phyloP scores from a whole-genome alignment of 2,888 invertebrate species.

The Erebia ligea region DNA sequence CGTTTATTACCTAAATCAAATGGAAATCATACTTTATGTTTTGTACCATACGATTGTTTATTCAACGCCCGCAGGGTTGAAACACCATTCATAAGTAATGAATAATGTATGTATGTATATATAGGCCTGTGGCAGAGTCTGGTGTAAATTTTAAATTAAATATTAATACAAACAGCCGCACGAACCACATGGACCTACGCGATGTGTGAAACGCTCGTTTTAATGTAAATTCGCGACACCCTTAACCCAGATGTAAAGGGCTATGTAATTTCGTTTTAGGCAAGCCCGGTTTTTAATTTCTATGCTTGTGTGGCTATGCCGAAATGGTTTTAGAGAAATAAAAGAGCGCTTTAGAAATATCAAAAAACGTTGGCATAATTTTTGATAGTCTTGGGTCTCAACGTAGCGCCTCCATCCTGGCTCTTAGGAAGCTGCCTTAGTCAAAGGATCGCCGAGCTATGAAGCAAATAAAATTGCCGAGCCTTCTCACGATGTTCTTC shows the following conservation, averaged over 20 bases:
- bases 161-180: slow-evolving; percentile 67
- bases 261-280: slow-evolving; percentile 37
- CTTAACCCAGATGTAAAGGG: slow-evolving; percentile 43
- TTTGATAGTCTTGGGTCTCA: too few species aligned
- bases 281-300: slow-evolving; percentile 33
- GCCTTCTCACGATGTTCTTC: too few species aligned
- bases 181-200: slow-evolving; percentile 50
- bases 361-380: neutral
- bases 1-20: slow-evolving; percentile 23
- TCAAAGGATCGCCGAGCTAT: neutral
- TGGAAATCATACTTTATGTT: slow-evolving; percentile 31
- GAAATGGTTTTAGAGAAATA: slow-evolving; percentile 4
- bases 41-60: slow-evolving; percentile 27
- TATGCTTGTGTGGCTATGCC: slow-evolving; percentile 14
- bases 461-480: neutral
- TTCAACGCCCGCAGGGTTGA: slow-evolving; percentile 26
- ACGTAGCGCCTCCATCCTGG: too few species aligned
- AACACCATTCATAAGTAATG: slow-evolving; percentile 57
- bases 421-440: neutral
- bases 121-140: slow-evolving; percentile 52
- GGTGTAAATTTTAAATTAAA: slow-evolving; percentile 74
- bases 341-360: neutral
- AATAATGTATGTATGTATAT: slow-evolving; percentile 59
- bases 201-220: slow-evolving; percentile 43
- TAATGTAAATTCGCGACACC: slow-evolving; percentile 45